A percentile compares a stretch with the other conserved stretches of the same genome.
Conservation (phyloP, 1,140 invertebrate genomes). For the Ctenoplectra terminalis region DNA sequence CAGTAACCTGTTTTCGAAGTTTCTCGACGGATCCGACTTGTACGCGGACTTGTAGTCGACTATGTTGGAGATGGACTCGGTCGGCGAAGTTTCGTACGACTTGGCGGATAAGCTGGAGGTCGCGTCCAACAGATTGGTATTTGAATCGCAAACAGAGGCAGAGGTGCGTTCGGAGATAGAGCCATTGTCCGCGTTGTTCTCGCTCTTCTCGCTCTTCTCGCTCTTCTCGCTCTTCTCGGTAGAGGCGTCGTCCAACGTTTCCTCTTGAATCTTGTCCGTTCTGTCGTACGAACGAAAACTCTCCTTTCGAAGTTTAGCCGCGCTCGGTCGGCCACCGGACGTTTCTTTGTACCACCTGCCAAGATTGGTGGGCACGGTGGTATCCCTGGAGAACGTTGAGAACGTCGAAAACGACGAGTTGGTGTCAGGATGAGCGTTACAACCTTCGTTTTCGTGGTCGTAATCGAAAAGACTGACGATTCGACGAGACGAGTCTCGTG, state of each 20-base stretch:
- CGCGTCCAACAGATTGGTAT: slow-evolving; percentile 59
- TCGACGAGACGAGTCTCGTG: slow-evolving; percentile 61
- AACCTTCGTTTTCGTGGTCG: too few species aligned
- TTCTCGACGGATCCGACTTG: slow-evolving; percentile 57
- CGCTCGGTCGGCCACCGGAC: slow-evolving; percentile 14
- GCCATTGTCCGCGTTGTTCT: slow-evolving; percentile 37
- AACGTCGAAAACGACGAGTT: too few species aligned
- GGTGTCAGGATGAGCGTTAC: too few species aligned
- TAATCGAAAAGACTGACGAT: slow-evolving; percentile 77
- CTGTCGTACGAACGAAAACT: slow-evolving; percentile 64
- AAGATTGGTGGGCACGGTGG: slow-evolving; percentile 62
- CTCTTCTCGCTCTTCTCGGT: not conserved
- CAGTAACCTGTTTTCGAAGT: slow-evolving; percentile 75
- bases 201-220: too few species aligned
- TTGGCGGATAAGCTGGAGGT: slow-evolving; percentile 65
- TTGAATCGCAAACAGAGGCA: slow-evolving; percentile 60
- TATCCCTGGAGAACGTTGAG: slow-evolving; percentile 60
- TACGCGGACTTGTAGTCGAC: slow-evolving; percentile 63
- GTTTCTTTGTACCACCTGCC: slow-evolving; percentile 68
- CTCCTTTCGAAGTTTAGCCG: slow-evolving; percentile 60
- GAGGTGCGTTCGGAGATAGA: slow-evolving; percentile 65
- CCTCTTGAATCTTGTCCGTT: slow-evolving; percentile 79
- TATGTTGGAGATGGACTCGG: slow-evolving; percentile 73
- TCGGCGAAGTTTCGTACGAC: slow-evolving; percentile 74
- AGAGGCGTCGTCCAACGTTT: slow-evolving; percentile 42